Base-by-base conservation (phyloP, 2,113 vertebrate genomes). In the Psophia crepitans region DNA sequence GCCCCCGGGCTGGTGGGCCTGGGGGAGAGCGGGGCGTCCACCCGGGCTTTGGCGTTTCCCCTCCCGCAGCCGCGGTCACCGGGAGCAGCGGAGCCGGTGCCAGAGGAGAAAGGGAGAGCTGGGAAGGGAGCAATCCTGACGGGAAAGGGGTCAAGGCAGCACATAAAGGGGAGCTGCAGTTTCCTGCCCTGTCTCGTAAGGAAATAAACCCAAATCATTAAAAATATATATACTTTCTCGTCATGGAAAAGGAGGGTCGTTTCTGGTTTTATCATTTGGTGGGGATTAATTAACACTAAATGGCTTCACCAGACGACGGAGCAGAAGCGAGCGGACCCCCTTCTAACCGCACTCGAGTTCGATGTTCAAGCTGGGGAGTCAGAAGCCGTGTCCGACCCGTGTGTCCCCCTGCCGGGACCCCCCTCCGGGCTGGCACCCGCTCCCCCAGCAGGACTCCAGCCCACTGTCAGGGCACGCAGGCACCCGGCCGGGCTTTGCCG, bases 261-360 rank as follows among this genome's bases (percentile, higher is more conserved):
- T 91, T 88, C 91, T 97, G 64, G 14, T 74, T 96, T 96, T 96
- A 58, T 44, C 71, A 30, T 93, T 87, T 87, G 68, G 43, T 24
- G n/a, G 58, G 54, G 46, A 83, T 77, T 79, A 91, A 97, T 93
- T 73, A 96, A 80, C 19, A 48, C 6, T 43, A 80, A 77, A 90
- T 68, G 60, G 21, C 22, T 95, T 90, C 54, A 11, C 74, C 87
- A 87, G 70, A 54, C 69, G 82, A 96, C 6, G 2, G 51, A 70
- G 43, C 75, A 83, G 49, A 54, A 94, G 35, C 1, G 5, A 41
- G 53, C 64, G 44, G 30, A 74, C 32, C 33, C n/a, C 41, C 37
- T 80, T 46, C 75, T 56, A 17, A n/a, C 21, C 14, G 27, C 56
- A 14, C 57, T 44, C 3, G 60, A 43, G 70, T 54, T 79, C 48